Conservation (phyloP, 1,140 invertebrate genomes). For the Lepidurus arcticus region DNA sequence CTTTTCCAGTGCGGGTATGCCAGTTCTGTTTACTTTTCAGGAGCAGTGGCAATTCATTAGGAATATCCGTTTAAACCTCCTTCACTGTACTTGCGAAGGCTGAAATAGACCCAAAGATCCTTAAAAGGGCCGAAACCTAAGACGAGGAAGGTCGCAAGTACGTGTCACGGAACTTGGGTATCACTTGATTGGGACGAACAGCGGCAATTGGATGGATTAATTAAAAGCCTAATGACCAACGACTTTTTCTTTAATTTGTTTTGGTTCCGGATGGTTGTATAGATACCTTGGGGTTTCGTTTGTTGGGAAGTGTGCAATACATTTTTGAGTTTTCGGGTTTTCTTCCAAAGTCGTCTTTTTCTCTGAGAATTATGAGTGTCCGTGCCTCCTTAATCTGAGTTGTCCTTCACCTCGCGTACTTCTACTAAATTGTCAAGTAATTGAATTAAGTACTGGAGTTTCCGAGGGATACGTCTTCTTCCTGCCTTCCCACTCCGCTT, state of each 20-base stretch:
- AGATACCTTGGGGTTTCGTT: neutral
- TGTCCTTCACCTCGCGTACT: neutral
- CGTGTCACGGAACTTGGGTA: neutral
- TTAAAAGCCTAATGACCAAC: conserved; percentile 8
- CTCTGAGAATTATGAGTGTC: neutral
- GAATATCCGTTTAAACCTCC: neutral
- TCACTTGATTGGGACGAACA: neutral
- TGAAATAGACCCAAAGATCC: neutral
- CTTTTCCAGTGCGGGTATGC: neutral
- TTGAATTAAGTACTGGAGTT: neutral
- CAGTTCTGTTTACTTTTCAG: neutral
- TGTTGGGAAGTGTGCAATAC: conserved; percentile 4
- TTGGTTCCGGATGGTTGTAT: too few species aligned
- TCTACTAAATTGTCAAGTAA: conserved; percentile 1
- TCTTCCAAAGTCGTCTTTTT: neutral
- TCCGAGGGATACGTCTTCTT: neutral
- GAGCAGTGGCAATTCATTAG: neutral
- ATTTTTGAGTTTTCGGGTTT: neutral
- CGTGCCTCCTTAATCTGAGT: neutral
- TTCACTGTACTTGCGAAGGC: neutral
- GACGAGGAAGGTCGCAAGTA: neutral
- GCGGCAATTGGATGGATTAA: neutral
- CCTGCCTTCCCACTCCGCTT: neutral
- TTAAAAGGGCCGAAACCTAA: neutral
- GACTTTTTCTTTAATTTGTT: neutral